Percentiles rank a stretch among this genome's conserved stretches.
Conservation (phyloP, 2,888 invertebrate species). For the Chrysotoxum bicinctum region DNA sequence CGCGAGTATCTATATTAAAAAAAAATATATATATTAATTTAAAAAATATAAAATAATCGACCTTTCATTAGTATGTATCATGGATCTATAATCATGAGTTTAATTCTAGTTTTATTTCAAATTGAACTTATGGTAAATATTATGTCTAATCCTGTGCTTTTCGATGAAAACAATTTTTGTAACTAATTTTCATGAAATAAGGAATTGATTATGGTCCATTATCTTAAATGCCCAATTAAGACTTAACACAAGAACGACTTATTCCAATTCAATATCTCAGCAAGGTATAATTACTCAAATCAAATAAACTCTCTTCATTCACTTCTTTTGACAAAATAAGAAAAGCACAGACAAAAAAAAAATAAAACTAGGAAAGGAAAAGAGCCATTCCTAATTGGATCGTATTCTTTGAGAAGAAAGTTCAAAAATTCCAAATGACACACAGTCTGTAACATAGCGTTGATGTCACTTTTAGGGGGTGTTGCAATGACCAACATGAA, state of each 20-base stretch:
- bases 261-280: not conserved
- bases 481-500: not conserved
- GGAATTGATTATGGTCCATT: not conserved
- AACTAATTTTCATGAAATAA: not conserved
- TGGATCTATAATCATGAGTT: too few relatives aligned
- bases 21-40: too few relatives aligned
- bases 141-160: too few relatives aligned
- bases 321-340: not conserved
- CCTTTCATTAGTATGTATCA: too few relatives aligned
- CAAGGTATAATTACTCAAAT: constrained; percentile 21
- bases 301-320: constrained; percentile 1
- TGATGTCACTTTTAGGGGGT: constrained; percentile 13
- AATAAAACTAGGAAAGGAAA: too few relatives aligned
- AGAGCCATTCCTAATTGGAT: constrained; percentile 1
- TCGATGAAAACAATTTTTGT: too few relatives aligned
- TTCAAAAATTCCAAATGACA: not conserved
- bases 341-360: not conserved
- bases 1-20: too few relatives aligned
- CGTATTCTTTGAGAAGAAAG: constrained; percentile 3
- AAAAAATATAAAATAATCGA: too few relatives aligned
- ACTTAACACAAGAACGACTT: not conserved
- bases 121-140: too few relatives aligned
- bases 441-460: not conserved
- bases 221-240: not conserved
- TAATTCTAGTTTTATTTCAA: too few relatives aligned